phyloP scores from a whole-genome alignment of 2,113 vertebrate species.

The Axis porcinus region DNA sequence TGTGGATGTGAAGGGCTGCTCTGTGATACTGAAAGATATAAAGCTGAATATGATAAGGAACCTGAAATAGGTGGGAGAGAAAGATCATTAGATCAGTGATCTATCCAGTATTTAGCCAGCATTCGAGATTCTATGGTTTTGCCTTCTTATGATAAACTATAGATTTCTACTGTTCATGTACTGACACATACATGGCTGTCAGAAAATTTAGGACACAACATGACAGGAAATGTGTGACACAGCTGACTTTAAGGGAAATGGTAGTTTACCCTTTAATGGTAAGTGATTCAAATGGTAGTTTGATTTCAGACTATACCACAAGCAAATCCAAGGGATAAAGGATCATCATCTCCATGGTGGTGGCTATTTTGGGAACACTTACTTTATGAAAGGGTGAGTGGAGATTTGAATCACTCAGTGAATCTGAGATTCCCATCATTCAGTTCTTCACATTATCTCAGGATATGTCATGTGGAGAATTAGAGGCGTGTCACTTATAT shows the following conservation, averaged over 20 bases:
- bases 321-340: not conserved
- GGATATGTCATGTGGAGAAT: not conserved
- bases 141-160: not conserved
- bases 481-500: not conserved
- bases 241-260: not conserved
- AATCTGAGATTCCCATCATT: not conserved
- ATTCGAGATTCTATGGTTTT: not conserved
- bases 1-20: not conserved
- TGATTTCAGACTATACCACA: not conserved
- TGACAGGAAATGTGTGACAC: not conserved
- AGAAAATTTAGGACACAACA: not conserved
- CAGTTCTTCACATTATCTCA: not conserved
- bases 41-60: not conserved
- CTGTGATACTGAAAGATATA: not conserved
- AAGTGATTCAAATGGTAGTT: not conserved
- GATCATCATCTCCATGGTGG: not conserved
- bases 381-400: not conserved
- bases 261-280: not conserved
- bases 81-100: not conserved
- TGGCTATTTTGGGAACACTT: not conserved
- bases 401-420: not conserved
- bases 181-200: not conserved
- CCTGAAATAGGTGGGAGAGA: not conserved
- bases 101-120: not conserved
- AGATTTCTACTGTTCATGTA: not conserved